Base-by-base conservation (phyloP, 2,888 invertebrate genomes). In the Caradrina kadenii region DNA sequence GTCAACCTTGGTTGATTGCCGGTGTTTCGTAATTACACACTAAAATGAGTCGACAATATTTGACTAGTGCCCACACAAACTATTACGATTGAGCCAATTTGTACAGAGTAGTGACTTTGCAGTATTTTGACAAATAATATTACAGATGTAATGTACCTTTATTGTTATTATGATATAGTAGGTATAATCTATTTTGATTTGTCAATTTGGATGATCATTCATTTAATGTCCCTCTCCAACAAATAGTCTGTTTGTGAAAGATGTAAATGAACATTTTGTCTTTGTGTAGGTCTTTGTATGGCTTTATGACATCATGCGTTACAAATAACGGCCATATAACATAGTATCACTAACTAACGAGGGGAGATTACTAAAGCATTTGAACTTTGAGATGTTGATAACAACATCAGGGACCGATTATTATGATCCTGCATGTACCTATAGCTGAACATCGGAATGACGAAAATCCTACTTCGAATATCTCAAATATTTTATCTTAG, bases 41-140 rank as follows among this genome's bases (percentile, higher is more conserved):
- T 58, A 61, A 73, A 69, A 79, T 85, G 86, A 88, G 80, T 81
- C 65, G 80, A 72, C 86, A 87, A 83, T 86, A 87, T 88, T 87
- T 86, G 81, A 76, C 73, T 69, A 74, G 69, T 65, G 72, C 81
- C 78, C 76, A 76, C 79, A 80, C 75, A 69, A 78, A 79, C 75
- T 75, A 80, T 72, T 71, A 66, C 69, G 82, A 82, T 81, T 79
- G 79, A 73, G 76, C 77, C 73, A 84, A 83, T 82, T 80, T 68
- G 76, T 73, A 71, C 66, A 59, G 63, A 81, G 79, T 77, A 68
- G 73, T 82, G 75, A 80, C 75, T 70, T 72, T 65, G 63, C 66
- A 65, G 56, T 69, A 61, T 54, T 45, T 66, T 62, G 42, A 63
- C 59, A 60, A 67, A 63, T 53, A 53, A 64, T 73, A 54, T 59